A percentile compares a stretch with the other conserved stretches of the same genome.
phyloP scores from a whole-genome alignment of 2,797 vertebrate genomes.

The Girardinus metallicus region DNA sequence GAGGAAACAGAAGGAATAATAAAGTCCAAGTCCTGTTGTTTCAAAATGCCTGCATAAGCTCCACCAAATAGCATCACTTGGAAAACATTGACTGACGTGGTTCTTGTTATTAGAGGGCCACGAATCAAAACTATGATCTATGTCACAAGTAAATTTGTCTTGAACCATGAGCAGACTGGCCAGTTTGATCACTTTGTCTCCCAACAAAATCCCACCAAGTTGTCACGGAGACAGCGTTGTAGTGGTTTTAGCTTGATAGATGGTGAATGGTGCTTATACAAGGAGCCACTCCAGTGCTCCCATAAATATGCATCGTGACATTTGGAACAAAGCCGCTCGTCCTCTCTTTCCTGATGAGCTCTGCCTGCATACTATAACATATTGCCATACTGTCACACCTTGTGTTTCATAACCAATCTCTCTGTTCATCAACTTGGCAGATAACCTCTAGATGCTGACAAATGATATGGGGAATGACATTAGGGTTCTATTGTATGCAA shows the following conservation, averaged over 20 bases:
- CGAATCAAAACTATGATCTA: conserved; percentile 42
- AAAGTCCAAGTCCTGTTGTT: not conserved
- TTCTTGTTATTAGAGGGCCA: not conserved
- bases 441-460: conserved; percentile 81
- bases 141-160: conserved; percentile 59
- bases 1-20: not conserved
- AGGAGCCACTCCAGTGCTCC: conserved; percentile 79
- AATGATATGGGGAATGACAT: conserved; percentile 71
- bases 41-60: not conserved
- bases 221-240: conserved; percentile 76
- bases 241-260: conserved; percentile 78
- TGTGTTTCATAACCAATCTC: conserved; percentile 83
- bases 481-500: conserved; percentile 68
- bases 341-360: conserved; percentile 85
- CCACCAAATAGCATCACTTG: too few species aligned
- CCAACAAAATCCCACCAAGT: conserved; percentile 64
- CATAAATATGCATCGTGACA: conserved; percentile 91
- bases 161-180: conserved; percentile 52
- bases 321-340: conserved; percentile 87
- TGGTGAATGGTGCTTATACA: conserved; percentile 84
- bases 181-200: conserved; percentile 72
- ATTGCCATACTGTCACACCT: conserved; percentile 84
- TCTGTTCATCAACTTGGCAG: conserved; percentile 83
- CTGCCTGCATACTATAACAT: conserved; percentile 82
- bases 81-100: not conserved